A percentile compares a stretch with the other conserved stretches of the same genome.
phyloP scores from a whole-genome alignment of 2,797 vertebrate species.

The Sparidentex hasta region DNA sequence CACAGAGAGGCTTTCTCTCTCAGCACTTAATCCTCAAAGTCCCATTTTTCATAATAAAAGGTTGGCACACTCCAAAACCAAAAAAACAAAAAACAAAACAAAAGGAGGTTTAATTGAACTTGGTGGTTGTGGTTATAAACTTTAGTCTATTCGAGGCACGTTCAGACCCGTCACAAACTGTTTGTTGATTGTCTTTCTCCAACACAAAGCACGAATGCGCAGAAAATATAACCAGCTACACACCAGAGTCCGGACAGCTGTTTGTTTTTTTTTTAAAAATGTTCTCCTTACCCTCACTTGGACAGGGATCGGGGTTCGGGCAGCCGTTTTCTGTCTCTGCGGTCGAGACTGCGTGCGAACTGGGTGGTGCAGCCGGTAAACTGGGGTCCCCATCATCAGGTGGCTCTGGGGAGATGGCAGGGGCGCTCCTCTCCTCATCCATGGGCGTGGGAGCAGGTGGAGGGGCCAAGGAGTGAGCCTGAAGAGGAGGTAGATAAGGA shows the following conservation, averaged over 20 bases:
- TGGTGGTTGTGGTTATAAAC: constrained; percentile 25
- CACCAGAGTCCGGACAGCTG: background rate
- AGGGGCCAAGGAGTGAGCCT: constrained; percentile 68
- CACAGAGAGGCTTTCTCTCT: constrained; percentile 10
- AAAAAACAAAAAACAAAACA: background rate
- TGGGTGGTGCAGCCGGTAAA: constrained; percentile 32
- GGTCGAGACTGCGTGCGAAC: constrained; percentile 23
- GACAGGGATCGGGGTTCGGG: constrained; percentile 39
- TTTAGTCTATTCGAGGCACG: constrained; percentile 3
- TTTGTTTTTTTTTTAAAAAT: background rate
- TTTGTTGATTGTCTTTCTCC: constrained; percentile 1
- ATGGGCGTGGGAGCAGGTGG: constrained; percentile 79
- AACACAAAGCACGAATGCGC: background rate
- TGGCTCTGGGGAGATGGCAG: constrained; percentile 80
- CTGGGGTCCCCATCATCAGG: constrained; percentile 83
- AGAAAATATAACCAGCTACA: background rate
- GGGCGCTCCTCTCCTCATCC: constrained; percentile 87
- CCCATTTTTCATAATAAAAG: constrained; percentile 23
- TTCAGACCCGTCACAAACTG: constrained; percentile 32
- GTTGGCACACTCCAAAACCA: constrained; percentile 8
- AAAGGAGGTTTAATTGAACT: constrained; percentile 16
- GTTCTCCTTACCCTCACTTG: constrained; percentile 64
- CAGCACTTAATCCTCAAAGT: constrained; percentile 33
- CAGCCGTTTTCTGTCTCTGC: constrained; percentile 46
- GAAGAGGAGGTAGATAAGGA: constrained; percentile 5